These are phyloP conservation scores for Lottia gigantea DNA, from an alignment of 2,888 invertebrate genomes.

Conservation along the genomic window DNA sequence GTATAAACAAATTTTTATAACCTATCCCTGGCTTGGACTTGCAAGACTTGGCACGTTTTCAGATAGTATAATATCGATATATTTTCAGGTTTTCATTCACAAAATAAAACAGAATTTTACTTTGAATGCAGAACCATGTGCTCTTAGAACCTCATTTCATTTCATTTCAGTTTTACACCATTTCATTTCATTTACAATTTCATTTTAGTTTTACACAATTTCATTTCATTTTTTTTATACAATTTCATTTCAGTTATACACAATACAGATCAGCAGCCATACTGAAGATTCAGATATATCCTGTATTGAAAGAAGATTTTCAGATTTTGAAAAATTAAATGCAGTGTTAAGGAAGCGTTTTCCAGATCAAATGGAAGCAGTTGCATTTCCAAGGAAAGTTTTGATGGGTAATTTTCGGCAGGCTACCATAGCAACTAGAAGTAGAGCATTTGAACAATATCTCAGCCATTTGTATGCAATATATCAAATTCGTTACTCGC, in stretches of 20 bases:
- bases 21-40: too few species aligned
- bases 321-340: conserved; percentile 66
- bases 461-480: conserved; percentile 63
- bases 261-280: conserved; percentile 48
- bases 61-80: too few species aligned
- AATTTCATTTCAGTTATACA: conserved; percentile 53
- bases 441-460: conserved; percentile 68
- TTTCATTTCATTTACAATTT: too few species aligned
- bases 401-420: conserved; percentile 67
- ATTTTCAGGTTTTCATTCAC: too few species aligned
- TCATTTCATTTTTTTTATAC: too few species aligned
- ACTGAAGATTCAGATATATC: conserved; percentile 57
- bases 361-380: conserved; percentile 54
- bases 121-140: too few species aligned
- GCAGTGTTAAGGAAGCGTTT: conserved; percentile 54
- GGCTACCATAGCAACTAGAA: conserved; percentile 65
- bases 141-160: too few species aligned
- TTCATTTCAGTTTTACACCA: too few species aligned
- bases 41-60: too few species aligned
- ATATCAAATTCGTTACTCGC: conserved; percentile 58
- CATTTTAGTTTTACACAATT: too few species aligned
- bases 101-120: too few species aligned
- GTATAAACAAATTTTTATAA: too few species aligned
- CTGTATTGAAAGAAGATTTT: conserved; percentile 64
- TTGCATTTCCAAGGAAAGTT: conserved; percentile 68